These are phyloP conservation scores for Periophthalmus magnuspinnatus DNA, from an alignment of 2,797 vertebrate genomes.

Conservation along the genomic window DNA sequence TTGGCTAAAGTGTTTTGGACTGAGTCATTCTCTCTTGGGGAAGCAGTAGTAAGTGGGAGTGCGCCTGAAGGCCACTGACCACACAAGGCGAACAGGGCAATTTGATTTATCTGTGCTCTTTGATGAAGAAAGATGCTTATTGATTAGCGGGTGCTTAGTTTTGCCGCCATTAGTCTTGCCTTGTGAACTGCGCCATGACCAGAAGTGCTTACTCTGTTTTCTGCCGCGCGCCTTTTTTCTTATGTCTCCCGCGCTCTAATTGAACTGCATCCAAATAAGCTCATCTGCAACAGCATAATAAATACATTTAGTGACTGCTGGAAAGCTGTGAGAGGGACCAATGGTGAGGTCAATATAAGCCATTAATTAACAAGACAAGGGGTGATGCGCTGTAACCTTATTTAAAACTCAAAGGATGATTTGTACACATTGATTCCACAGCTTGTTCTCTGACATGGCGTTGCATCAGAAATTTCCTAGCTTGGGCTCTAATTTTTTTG, in stretches of 20 bases:
- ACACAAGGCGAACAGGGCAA: conserved; percentile 24
- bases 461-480: not conserved
- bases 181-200: conserved; percentile 50
- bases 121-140: conserved; percentile 74
- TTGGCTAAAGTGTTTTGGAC: conserved; percentile 22
- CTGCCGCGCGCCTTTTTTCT: conserved; percentile 42
- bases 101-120: conserved; percentile 70
- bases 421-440: not conserved
- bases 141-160: conserved; percentile 65
- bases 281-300: conserved; percentile 65
- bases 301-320: conserved; percentile 58
- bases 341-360: conserved; percentile 14
- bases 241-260: conserved; percentile 49
- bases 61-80: conserved; percentile 41
- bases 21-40: conserved; percentile 28
- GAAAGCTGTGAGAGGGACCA: conserved; percentile 40
- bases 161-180: conserved; percentile 73
- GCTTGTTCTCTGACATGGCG: not conserved
- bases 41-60: conserved; percentile 14
- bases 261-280: conserved; percentile 61
- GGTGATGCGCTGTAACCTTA: conserved; percentile 1
- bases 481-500: conserved; percentile 10
- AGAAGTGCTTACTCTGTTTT: conserved; percentile 75
- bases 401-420: conserved; percentile 1
- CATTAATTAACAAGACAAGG: conserved; percentile 5